A percentile compares a stretch with the other conserved stretches of the same genome.
Conservation (phyloP, 2,113 vertebrate genomes). For the Notarius quadriscutis region DNA sequence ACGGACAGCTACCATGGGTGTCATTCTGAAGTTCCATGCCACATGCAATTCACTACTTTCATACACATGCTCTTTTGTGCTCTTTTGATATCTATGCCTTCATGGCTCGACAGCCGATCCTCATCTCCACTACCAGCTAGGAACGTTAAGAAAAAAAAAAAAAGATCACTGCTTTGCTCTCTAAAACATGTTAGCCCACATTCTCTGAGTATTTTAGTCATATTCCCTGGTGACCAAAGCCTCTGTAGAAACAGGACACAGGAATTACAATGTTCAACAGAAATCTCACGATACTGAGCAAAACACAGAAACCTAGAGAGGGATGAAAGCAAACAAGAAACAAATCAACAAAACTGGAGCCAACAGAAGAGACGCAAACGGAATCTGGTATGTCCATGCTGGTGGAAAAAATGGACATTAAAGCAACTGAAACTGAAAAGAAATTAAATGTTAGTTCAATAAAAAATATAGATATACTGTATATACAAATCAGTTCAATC, state of each 20-base stretch:
- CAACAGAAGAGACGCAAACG: slow-evolving; percentile 78
- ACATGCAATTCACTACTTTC: slow-evolving; percentile 57
- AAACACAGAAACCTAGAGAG: slow-evolving; percentile 81
- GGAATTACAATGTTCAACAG: slow-evolving; percentile 74
- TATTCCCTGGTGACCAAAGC: slow-evolving; percentile 73
- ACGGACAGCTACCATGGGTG: slow-evolving; percentile 89
- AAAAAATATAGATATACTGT: slow-evolving; percentile 66
- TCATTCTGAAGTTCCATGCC: slow-evolving; percentile 79
- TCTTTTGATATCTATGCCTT: slow-evolving; percentile 38
- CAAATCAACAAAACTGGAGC: slow-evolving; percentile 76
- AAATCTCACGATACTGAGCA: slow-evolving; percentile 74
- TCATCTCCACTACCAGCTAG: slow-evolving; percentile 65
- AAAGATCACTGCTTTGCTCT: slow-evolving; percentile 47
- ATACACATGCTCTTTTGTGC: slow-evolving; percentile 51
- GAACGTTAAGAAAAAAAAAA: slow-evolving; percentile 60
- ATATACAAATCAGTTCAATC: slow-evolving; percentile 71
- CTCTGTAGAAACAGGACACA: slow-evolving; percentile 72
- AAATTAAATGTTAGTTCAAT: slow-evolving; percentile 76
- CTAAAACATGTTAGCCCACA: slow-evolving; percentile 68
- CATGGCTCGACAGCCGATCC: slow-evolving; percentile 62
- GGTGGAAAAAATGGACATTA: slow-evolving; percentile 80
- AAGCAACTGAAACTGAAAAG: slow-evolving; percentile 76
- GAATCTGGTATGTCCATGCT: slow-evolving; percentile 83
- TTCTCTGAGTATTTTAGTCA: slow-evolving; percentile 64
- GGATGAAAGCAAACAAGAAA: slow-evolving; percentile 79